Conservation (phyloP, 2,888 invertebrate species). For the Scaptomyza cyrtandrae region DNA sequence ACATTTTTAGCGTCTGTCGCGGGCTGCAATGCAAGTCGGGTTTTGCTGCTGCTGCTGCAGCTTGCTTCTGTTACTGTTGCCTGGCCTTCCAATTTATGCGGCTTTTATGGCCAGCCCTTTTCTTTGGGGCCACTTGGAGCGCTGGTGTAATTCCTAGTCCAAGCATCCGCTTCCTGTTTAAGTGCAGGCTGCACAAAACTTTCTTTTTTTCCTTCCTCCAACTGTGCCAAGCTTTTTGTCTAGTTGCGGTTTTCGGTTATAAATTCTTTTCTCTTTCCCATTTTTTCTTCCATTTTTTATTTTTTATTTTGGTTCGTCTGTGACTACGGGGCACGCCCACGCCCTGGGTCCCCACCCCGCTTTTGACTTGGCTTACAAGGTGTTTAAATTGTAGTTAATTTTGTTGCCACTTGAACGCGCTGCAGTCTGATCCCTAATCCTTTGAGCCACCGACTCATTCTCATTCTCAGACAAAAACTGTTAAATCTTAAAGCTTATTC, state of each 20-base stretch:
- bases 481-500: slow-evolving; percentile 51
- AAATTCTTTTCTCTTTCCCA: slow-evolving; percentile 64
- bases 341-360: slow-evolving; percentile 5
- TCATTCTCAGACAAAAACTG: slow-evolving; percentile 23
- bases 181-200: slow-evolving; percentile 66
- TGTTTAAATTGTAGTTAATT: slow-evolving; percentile 80
- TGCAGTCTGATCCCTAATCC: slow-evolving; percentile 36
- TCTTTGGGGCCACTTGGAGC: slow-evolving; percentile 52
- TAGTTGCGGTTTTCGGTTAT: slow-evolving; percentile 81
- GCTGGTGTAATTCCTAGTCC: slow-evolving; percentile 71
- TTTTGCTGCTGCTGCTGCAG: slow-evolving; percentile 1
- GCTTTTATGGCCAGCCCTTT: slow-evolving; percentile 68
- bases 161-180: slow-evolving; percentile 79
- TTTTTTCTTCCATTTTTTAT: neutral
- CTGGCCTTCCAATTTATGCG: slow-evolving; percentile 70
- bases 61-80: slow-evolving; percentile 1
- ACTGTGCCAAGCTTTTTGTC: slow-evolving; percentile 66
- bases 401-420: slow-evolving; percentile 73
- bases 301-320: slow-evolving; percentile 49
- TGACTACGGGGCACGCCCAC: slow-evolving; percentile 56
- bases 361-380: slow-evolving; percentile 66
- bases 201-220: slow-evolving; percentile 31
- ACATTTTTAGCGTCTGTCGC: slow-evolving; percentile 64
- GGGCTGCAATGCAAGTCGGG: slow-evolving; percentile 29
- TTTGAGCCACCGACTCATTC: slow-evolving; percentile 22